A percentile compares a stretch with the other conserved stretches of the same genome.
These are phyloP conservation scores for Theretra japonica DNA, from an alignment of 2,888 invertebrate genomes.

Conservation along the genomic window DNA sequence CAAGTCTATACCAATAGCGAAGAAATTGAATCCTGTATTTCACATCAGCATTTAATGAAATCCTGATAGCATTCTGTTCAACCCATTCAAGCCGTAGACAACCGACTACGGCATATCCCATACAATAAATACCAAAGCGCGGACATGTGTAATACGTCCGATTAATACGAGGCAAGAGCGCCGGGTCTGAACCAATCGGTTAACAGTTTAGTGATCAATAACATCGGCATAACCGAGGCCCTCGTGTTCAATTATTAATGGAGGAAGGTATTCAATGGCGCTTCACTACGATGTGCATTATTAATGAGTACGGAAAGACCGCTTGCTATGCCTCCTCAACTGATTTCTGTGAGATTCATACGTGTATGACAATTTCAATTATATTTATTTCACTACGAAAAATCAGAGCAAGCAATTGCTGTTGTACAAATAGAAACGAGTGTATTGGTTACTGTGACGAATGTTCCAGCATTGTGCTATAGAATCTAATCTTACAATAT, in stretches of 20 bases:
- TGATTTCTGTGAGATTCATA: slow-evolving; percentile 32
- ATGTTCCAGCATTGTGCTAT: no score
- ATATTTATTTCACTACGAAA: no score
- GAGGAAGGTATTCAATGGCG: slow-evolving; percentile 47
- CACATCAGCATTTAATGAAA: no score
- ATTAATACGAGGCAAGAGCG: not conserved
- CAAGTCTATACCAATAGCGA: no score
- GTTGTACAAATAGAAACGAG: no score
- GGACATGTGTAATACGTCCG: not conserved
- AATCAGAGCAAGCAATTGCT: no score
- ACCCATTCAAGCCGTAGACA: not conserved
- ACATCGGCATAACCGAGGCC: slow-evolving; percentile 43
- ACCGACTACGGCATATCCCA: not conserved
- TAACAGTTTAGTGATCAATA: slow-evolving; percentile 46
- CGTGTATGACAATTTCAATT: slow-evolving; percentile 50
- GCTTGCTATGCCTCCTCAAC: not conserved
- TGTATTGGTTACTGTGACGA: no score
- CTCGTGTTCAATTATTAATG: slow-evolving; percentile 54
- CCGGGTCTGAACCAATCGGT: slow-evolving; percentile 28
- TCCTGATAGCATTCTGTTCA: not conserved
- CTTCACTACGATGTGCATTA: slow-evolving; percentile 47
- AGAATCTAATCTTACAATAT: no score
- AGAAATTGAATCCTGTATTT: no score
- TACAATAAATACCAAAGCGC: not conserved
- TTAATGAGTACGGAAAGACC: slow-evolving; percentile 44